Percentiles rank a stretch among this genome's conserved stretches.
These are phyloP conservation scores for Macquaria australasica DNA, from an alignment of 2,113 vertebrate genomes.

Conservation along the genomic window DNA sequence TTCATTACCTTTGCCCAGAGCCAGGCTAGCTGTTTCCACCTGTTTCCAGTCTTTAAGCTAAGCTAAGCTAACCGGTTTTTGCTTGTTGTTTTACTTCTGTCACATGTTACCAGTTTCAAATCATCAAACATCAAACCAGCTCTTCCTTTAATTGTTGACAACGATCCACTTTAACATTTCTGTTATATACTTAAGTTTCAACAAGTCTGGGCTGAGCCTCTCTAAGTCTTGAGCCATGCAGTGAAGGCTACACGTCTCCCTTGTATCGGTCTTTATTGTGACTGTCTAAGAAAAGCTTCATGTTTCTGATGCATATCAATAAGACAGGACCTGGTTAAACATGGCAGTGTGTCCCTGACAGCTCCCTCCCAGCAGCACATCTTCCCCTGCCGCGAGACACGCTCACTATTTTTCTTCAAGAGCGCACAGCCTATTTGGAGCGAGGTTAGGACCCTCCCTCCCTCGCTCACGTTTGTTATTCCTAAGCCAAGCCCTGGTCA, in stretches of 20 bases:
- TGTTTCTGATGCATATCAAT: slow-evolving; percentile 48
- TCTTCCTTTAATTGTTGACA: background rate
- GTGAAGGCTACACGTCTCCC: background rate
- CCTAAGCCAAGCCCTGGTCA: slow-evolving; percentile 65
- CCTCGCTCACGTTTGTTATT: slow-evolving; percentile 75
- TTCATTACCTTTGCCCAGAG: no score
- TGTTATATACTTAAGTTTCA: background rate
- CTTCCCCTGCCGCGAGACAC: slow-evolving; percentile 37
- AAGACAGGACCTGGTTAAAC: slow-evolving; percentile 39
- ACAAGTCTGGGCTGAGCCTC: slow-evolving; percentile 16
- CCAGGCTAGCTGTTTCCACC: no score
- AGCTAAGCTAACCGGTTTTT: no score
- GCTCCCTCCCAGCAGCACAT: slow-evolving; percentile 47
- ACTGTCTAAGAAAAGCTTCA: slow-evolving; percentile 9
- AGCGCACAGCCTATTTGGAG: slow-evolving; percentile 52
- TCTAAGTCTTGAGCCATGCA: background rate
- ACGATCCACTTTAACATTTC: background rate
- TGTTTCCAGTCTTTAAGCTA: no score
- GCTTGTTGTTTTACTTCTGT: background rate
- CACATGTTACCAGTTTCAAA: slow-evolving; percentile 3
- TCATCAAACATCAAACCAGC: background rate
- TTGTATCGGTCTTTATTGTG: slow-evolving; percentile 2
- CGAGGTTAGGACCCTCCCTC: slow-evolving; percentile 60
- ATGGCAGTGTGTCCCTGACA: slow-evolving; percentile 52
- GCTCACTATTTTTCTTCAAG: slow-evolving; percentile 53